These are phyloP conservation scores for Salminus brasiliensis DNA, from an alignment of 2,113 vertebrate genomes.

Conservation along the genomic window DNA sequence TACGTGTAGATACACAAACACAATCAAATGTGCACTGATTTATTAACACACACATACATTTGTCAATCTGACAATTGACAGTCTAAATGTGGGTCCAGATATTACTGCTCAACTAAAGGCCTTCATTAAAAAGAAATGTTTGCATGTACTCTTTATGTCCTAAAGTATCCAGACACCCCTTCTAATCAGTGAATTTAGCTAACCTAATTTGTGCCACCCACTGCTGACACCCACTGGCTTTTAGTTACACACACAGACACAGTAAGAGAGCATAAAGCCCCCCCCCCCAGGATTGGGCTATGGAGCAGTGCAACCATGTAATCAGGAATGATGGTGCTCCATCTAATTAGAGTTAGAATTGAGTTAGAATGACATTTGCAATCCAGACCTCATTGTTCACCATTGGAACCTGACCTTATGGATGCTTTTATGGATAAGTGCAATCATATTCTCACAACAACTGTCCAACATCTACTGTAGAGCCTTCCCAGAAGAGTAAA, in stretches of 20 bases:
- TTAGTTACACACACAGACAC: neutral
- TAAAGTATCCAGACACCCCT: neutral
- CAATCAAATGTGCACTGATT: neutral
- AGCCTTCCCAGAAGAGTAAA: neutral
- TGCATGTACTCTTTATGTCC: neutral
- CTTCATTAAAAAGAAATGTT: neutral
- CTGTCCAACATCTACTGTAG: neutral
- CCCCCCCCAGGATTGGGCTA: too few relatives aligned
- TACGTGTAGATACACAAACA: neutral
- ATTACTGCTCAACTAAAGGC: neutral
- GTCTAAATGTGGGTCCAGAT: neutral
- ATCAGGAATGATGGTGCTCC: too few relatives aligned
- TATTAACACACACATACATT: neutral
- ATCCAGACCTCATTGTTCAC: neutral
- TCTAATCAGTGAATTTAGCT: neutral
- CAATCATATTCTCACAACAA: neutral
- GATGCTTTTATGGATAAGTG: neutral
- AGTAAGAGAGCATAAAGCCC: neutral
- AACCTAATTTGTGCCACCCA: neutral
- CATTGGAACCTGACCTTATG: neutral
- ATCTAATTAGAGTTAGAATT: too few relatives aligned
- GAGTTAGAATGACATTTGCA: neutral
- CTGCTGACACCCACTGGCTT: too few relatives aligned
- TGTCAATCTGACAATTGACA: neutral
- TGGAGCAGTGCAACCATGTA: neutral